Conservation (phyloP, 2,797 vertebrate species). For the Philypnodon macrostomus region DNA sequence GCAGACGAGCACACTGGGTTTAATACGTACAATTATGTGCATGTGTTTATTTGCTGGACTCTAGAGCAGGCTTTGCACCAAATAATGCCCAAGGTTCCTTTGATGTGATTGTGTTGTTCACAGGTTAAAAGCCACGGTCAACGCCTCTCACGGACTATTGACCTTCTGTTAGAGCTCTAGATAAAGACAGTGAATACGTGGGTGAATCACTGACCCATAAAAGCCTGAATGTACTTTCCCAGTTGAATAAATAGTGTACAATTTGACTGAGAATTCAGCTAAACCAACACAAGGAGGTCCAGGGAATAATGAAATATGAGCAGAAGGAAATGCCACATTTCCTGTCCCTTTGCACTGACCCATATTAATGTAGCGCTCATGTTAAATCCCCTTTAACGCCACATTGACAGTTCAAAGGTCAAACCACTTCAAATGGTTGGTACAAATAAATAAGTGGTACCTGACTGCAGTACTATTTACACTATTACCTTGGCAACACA, state of each 20-base stretch:
- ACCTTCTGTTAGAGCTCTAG: no score
- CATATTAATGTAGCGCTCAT: conserved; percentile 57
- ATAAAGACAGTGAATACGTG: not conserved
- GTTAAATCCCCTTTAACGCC: conserved; percentile 36
- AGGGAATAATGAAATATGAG: conserved; percentile 66
- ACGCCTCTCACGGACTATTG: conserved; percentile 28
- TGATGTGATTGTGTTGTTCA: conserved; percentile 40
- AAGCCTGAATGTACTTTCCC: conserved; percentile 3
- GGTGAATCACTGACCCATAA: not conserved
- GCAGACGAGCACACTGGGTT: no score
- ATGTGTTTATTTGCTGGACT: no score
- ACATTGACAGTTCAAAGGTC: conserved; percentile 50
- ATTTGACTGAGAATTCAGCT: not conserved
- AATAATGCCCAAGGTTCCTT: conserved; percentile 40
- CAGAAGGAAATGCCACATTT: conserved; percentile 55
- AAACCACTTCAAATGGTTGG: conserved; percentile 45
- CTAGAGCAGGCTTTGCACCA: no score
- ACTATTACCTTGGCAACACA: no score
- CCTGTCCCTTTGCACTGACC: conserved; percentile 36
- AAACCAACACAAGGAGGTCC: conserved; percentile 19
- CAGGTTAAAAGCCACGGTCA: conserved; percentile 21
- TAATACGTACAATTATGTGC: no score
- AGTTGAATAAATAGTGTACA: no score
- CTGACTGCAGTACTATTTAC: not conserved
- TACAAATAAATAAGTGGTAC: conserved; percentile 20